Percentiles rank a stretch among this genome's conserved stretches.
These are phyloP conservation scores for Drosophila ohnishii DNA, from an alignment of 1,140 invertebrate species.

Conservation along the genomic window DNA sequence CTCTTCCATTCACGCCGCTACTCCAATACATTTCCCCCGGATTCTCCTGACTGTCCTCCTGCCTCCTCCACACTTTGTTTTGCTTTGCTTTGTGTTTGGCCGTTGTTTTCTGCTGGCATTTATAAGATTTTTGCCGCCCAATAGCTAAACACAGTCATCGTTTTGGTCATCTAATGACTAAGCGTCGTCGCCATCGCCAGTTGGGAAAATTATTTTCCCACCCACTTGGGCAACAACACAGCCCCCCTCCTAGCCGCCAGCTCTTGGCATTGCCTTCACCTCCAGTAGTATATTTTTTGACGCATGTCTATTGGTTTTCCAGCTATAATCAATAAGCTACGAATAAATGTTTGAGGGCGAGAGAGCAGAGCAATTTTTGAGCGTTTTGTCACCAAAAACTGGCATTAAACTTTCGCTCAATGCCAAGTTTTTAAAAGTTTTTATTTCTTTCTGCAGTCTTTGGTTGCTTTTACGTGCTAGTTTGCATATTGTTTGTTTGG, in stretches of 20 bases:
- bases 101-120: slow-evolving; percentile 42
- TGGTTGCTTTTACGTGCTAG: not conserved
- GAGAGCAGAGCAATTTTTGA: slow-evolving; percentile 13
- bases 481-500: slow-evolving; percentile 8
- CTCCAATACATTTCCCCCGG: not conserved
- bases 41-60: not conserved
- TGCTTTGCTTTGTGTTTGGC: slow-evolving; percentile 15
- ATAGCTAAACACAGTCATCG: slow-evolving; percentile 33
- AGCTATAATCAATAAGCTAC: slow-evolving; percentile 64
- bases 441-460: not conserved
- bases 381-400: slow-evolving; percentile 12
- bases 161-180: slow-evolving; percentile 51
- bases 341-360: slow-evolving; percentile 39
- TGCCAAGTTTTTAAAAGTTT: slow-evolving; percentile 16
- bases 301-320: slow-evolving; percentile 73
- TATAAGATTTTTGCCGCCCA: slow-evolving; percentile 43
- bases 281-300: slow-evolving; percentile 22
- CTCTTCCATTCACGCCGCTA: slow-evolving; percentile 20
- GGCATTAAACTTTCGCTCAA: slow-evolving; percentile 53
- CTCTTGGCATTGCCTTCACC: slow-evolving; percentile 1
- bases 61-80: slow-evolving; percentile 22
- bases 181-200: slow-evolving; percentile 20
- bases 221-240: not conserved
- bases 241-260: not conserved
- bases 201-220: slow-evolving; percentile 30